Evolutionary conservation across 2,113 vertebrate genomes (phyloP).

Genomic region (Murina feae): DNA sequence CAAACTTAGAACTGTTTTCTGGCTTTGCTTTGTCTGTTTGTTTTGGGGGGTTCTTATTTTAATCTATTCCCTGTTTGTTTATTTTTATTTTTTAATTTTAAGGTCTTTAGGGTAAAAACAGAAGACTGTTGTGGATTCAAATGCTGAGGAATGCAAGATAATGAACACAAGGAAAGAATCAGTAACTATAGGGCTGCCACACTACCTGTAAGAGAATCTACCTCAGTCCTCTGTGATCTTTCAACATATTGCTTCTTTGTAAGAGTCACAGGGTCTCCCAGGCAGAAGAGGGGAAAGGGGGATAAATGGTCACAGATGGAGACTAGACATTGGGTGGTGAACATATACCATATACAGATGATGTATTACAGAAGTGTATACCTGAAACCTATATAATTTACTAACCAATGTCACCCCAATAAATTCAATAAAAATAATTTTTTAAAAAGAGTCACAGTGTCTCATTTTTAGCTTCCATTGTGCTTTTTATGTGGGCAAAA

Average conservation of each 20-base stretch:
- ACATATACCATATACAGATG: background rate
- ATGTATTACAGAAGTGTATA: background rate
- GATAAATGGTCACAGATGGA: background rate
- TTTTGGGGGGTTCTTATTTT: background rate
- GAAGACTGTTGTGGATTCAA: background rate
- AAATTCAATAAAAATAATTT: background rate
- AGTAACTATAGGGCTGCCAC: background rate
- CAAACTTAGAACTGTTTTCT: background rate
- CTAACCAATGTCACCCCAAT: background rate
- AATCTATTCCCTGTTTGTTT: background rate
- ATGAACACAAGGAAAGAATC: background rate
- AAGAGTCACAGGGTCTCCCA: background rate
- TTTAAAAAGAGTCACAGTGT: background rate
- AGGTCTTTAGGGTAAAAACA: background rate
- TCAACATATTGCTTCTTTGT: background rate
- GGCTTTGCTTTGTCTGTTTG: background rate
- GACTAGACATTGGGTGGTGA: background rate
- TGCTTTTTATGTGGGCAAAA: conserved; percentile 65
- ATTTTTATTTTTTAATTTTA: too few species aligned
- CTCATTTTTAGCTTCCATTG: conserved; percentile 26
- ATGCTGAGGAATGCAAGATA: background rate
- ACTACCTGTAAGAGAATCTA: background rate
- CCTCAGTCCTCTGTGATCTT: background rate
- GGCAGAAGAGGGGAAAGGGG: background rate
- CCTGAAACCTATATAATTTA: background rate